Base-by-base conservation (phyloP, 2,888 invertebrate genomes). In the Acronicta psi region DNA sequence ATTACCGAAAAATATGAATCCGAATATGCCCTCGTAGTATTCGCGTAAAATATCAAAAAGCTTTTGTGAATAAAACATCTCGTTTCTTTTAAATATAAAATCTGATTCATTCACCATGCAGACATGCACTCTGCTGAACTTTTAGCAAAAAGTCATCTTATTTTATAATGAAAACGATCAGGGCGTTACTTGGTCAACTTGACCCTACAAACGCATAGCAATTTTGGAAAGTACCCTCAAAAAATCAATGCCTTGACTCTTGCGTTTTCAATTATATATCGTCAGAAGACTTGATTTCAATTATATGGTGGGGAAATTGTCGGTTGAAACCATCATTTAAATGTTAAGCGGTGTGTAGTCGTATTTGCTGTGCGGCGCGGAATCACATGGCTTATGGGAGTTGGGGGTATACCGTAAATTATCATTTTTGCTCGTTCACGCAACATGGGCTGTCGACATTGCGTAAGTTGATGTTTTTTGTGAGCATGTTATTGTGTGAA, bases 261-360 rank as follows among this genome's bases (percentile, higher is more conserved):
- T 67, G 62, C 63, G 60, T 80, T 84, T 84, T 83, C 84, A 85
- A 85, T 86, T 83, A 86, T 70, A 78, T 11, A 29, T 29, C 29
- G 62, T 74, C 73, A 73, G 76, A 77, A 76, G 75, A 80, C 75
- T 81, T 82, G 79, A 81, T 85, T 81, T 84, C 86, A 85, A 86
- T 85, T 85, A 85, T 76, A 81, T 65, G 80, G 80, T 75, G 75
- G 66, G 71, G 69, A 84, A 85, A 85, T 84, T 85, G 82, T 74
- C 71, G 84, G 81, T 73, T 80, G 72, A 63, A 73, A 76, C 77
- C 74, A 75, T 77, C 75, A 78, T 83, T 85, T 83, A 82, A 75
- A 73, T 77, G 72, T 69, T 64, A 75, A 75, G 68, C 68, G 71
- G 58, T 66, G 41, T 61, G 60, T 69, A 64, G 74, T 63, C 52